These are phyloP conservation scores for Dasyurus viverrinus DNA, from an alignment of 2,113 vertebrate genomes.

Conservation along the genomic window DNA sequence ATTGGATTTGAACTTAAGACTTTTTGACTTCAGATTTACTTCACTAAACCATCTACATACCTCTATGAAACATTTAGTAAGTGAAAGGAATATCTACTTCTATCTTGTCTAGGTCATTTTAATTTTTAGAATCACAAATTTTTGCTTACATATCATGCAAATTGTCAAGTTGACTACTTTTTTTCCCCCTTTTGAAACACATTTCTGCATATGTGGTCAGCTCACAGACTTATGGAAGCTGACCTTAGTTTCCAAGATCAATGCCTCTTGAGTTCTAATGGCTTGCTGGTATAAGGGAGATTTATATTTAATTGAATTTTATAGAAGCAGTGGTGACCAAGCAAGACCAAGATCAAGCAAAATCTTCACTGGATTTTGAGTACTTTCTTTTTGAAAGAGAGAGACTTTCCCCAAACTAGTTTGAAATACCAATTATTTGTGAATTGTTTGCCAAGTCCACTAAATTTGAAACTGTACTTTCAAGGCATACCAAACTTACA, in stretches of 20 bases:
- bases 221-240: neutral
- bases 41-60: neutral
- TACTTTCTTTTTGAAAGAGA: constrained; percentile 16
- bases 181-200: neutral
- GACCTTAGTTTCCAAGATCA: constrained; percentile 35
- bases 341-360: constrained; percentile 24
- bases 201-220: constrained; percentile 7
- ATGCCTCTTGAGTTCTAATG: neutral
- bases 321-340: constrained; percentile 27
- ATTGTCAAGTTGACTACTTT: neutral
- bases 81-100: constrained; percentile 26
- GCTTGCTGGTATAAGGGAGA: neutral
- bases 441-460: constrained; percentile 47
- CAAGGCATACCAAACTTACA: neutral
- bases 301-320: constrained; percentile 46
- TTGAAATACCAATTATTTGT: constrained; percentile 17
- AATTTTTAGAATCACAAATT: constrained; percentile 15
- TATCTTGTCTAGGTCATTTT: neutral
- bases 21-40: neutral
- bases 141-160: constrained; percentile 3
- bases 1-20: neutral
- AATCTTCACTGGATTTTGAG: constrained; percentile 53
- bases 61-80: neutral
- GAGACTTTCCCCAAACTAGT: constrained; percentile 15
- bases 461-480: constrained; percentile 22